Conservation (phyloP, 35 echinoderm and acorn worm species). For the Apostichopus californicus region DNA sequence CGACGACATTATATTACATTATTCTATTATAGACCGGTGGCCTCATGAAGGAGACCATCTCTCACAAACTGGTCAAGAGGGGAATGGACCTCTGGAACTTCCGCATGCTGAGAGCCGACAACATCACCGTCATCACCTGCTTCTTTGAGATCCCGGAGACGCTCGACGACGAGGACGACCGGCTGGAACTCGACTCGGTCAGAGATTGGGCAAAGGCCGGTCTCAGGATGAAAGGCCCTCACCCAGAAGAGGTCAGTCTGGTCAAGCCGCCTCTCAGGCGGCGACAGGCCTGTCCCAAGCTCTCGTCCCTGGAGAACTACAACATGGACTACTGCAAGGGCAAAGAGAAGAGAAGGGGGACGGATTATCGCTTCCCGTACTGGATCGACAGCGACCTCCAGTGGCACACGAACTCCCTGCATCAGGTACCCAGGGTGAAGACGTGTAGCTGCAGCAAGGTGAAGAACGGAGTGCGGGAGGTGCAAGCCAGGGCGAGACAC, state of each 20-base stretch:
- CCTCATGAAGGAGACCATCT: conserved; percentile 57
- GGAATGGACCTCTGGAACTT: conserved; percentile 82
- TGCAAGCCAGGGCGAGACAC: neutral
- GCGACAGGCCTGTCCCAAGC: conserved; percentile 56
- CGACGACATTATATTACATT: too few relatives aligned
- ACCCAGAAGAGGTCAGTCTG: conserved; percentile 52
- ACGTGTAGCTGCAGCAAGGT: conserved; percentile 28
- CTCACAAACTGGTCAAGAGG: conserved; percentile 72
- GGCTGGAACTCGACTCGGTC: conserved; percentile 49
- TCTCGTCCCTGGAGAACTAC: conserved; percentile 67
- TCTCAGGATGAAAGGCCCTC: conserved; percentile 34
- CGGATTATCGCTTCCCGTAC: neutral
- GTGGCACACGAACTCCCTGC: neutral
- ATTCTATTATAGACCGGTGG: neutral
- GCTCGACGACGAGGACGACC: conserved; percentile 56
- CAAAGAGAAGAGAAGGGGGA: conserved; percentile 30
- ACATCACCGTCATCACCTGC: conserved; percentile 81
- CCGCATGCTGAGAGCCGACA: conserved; percentile 85
- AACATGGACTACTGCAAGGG: conserved; percentile 47
- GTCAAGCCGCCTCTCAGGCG: conserved; percentile 47
- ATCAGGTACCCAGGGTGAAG: conserved; percentile 14
- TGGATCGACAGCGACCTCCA: neutral
- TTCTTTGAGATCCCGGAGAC: conserved; percentile 74
- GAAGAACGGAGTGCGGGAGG: neutral
- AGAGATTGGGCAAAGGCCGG: conserved; percentile 69